Base-by-base conservation (phyloP, 2,797 vertebrate genomes). In the Halcyon chelicuti region DNA sequence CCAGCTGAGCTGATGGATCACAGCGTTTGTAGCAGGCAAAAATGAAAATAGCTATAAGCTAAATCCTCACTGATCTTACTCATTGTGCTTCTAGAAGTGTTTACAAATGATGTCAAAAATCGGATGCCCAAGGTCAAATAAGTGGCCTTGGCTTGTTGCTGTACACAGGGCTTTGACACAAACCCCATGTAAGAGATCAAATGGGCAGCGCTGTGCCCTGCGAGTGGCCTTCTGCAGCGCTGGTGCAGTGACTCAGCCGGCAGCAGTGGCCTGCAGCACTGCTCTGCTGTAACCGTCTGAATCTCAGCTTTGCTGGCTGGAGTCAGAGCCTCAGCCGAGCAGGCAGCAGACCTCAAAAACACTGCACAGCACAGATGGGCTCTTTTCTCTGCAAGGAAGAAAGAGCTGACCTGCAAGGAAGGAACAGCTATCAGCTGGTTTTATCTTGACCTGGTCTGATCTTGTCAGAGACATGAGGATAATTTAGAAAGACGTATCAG, bases 91-190 rank as follows among this genome's bases (percentile, higher is more conserved):
- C 65, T 65, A 51, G 46, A 93, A 77, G 19, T 17, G 23, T 47
- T 83, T 68, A 77, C 61, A 92, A 93, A 88, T 72, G 61, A 52
- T 33, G 65, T 55, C 62, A 63, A 91, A 96, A 95, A 37, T 0
- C 25, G 77, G 75, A 67, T 33, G 58, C 55, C 37, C 2, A 11
- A 88, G 62, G 81, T 90, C 74, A 87, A 75, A 15, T 42, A 72
- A 88, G 58, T 0, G 2, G 72, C 62, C 37, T 47, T 47, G 70
- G 57, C 29, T 81, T 86, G 68, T 28, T 8, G 42, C 46, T 81
- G 82, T 35, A 65, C 62, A 33, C 58, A 52, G 80, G 47, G 68
- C 58, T 93, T 72, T 86, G 62, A 61, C 58, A 88, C 16, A 88
- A 90, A 70, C 15, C 49, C 66, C 82, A 22, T 11, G n/a, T 29